Conservation (phyloP, 1,140 invertebrate genomes). For the Atopsyche davidsoni region DNA sequence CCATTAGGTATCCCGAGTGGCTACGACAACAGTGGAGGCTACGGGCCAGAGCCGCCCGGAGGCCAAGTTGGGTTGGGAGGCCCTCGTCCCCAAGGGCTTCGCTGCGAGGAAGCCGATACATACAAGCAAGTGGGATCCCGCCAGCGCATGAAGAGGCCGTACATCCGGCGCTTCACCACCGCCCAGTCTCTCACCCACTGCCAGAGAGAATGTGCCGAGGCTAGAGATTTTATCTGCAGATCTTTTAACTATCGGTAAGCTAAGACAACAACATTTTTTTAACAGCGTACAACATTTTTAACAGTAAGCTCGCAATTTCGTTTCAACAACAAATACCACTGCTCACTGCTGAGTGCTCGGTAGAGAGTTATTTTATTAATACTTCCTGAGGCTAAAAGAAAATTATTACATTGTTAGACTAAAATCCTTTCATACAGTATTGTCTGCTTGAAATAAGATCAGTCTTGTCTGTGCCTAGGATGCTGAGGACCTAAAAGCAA, state of each 20-base stretch:
- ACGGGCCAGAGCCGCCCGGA: conserved; percentile 25
- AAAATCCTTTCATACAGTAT: no score
- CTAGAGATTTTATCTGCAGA: conserved; percentile 77
- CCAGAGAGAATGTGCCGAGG: conserved; percentile 75
- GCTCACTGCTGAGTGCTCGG: no score
- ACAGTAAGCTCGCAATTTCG: no score
- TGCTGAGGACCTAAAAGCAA: no score
- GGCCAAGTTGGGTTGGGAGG: conserved; percentile 7
- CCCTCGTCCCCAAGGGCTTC: conserved; percentile 39
- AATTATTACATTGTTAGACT: no score
- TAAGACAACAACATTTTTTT: neutral
- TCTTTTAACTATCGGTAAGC: conserved; percentile 77
- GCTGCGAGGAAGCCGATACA: conserved; percentile 70
- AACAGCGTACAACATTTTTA: no score
- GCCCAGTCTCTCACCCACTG: conserved; percentile 69
- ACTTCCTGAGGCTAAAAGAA: no score
- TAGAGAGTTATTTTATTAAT: no score
- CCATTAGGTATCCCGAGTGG: no score
- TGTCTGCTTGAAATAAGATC: no score
- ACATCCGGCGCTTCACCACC: conserved; percentile 66
- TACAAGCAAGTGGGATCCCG: conserved; percentile 73
- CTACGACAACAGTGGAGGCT: conserved; percentile 20
- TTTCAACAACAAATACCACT: no score
- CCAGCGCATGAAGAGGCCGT: conserved; percentile 70
- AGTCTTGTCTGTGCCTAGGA: no score